Conservation (phyloP, 2,113 vertebrate species). For the Erythrocebus patas region DNA sequence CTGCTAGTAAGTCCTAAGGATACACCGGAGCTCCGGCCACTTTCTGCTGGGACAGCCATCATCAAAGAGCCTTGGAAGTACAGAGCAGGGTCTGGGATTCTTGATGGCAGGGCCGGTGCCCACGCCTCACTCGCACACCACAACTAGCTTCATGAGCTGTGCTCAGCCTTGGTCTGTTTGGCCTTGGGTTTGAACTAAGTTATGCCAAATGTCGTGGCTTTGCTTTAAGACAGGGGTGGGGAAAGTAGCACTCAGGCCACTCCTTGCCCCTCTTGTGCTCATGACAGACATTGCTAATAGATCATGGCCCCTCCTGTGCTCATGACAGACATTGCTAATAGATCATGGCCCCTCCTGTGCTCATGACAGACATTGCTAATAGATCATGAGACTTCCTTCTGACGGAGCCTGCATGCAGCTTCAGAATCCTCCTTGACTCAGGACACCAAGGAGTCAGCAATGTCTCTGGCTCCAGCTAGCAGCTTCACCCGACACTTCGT, state of each 20-base stretch:
- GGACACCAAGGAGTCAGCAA: neutral
- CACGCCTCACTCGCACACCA: accelerated
- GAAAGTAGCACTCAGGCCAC: neutral
- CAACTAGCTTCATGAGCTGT: neutral
- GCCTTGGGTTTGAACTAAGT: neutral
- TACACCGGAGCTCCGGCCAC: neutral
- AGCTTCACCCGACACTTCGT: neutral
- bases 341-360: too few relatives aligned
- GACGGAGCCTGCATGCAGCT: accelerated
- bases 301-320: too few relatives aligned
- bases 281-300: neutral
- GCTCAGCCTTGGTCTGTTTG: neutral
- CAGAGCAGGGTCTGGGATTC: neutral
- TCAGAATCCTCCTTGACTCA: neutral
- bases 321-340: too few relatives aligned
- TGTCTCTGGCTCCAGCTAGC: neutral
- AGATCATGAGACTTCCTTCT: neutral
- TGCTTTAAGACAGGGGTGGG: neutral
- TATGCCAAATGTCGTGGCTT: neutral
- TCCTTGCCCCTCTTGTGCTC: accelerated
- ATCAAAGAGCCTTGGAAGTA: too few relatives aligned
- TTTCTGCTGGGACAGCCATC: neutral
- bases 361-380: too few relatives aligned
- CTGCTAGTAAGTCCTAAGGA: neutral
- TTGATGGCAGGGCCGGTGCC: neutral